Percentiles rank a stretch among this genome's conserved stretches.
Evolutionary conservation across 2,888 invertebrate species (phyloP).

Genomic region (Biston stratarius): DNA sequence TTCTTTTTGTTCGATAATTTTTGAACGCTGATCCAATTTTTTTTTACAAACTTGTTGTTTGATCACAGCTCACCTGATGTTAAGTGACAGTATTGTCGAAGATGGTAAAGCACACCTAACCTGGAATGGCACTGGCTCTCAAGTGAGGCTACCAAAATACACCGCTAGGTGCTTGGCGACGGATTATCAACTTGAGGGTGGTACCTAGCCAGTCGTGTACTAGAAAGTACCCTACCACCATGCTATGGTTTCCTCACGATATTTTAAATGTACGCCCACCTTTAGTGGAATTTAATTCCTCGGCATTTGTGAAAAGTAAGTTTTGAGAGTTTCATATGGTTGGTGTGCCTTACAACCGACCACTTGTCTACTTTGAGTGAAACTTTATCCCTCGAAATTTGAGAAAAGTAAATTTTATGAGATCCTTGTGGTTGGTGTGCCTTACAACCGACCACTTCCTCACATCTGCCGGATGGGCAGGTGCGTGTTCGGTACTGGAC

Average conservation of each 20-base stretch:
- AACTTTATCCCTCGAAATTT: not conserved
- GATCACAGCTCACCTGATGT: too few relatives aligned
- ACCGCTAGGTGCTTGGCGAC: too few relatives aligned
- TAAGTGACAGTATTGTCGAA: too few relatives aligned
- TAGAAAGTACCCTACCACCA: too few relatives aligned
- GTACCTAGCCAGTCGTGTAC: too few relatives aligned
- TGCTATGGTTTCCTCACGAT: too few relatives aligned
- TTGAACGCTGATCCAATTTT: not conserved
- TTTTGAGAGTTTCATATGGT: constrained; percentile 4
- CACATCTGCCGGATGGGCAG: constrained; percentile 34
- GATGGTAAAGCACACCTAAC: too few relatives aligned
- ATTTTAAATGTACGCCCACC: not conserved
- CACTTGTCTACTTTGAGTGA: constrained; percentile 4
- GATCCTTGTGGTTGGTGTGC: constrained; percentile 17
- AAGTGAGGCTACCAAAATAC: too few relatives aligned
- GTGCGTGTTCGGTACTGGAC: constrained; percentile 17
- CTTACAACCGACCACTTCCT: constrained; percentile 22
- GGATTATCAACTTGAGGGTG: too few relatives aligned
- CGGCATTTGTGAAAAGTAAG: not conserved
- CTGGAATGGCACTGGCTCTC: too few relatives aligned
- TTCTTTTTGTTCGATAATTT: not conserved
- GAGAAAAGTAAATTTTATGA: not conserved
- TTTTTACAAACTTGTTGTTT: too few relatives aligned
- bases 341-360: constrained; percentile 18
- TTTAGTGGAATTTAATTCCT: not conserved